Conservation (phyloP, 2,113 vertebrate species). For the Psophia crepitans region DNA sequence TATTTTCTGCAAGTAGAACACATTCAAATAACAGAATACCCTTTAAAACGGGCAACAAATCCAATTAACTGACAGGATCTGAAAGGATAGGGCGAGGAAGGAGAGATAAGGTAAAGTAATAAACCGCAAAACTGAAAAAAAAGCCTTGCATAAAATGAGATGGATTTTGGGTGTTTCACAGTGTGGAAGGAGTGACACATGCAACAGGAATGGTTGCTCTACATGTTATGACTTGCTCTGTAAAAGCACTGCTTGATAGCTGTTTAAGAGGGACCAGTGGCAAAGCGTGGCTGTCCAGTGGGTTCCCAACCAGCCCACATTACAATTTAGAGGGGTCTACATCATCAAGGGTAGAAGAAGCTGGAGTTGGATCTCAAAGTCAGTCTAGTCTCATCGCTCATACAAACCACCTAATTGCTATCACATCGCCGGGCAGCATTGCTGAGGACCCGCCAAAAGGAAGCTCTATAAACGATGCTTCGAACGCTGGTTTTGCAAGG, state of each 20-base stretch:
- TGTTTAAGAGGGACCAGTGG: not conserved
- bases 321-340: not conserved
- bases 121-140: not conserved
- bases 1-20: conserved; percentile 36
- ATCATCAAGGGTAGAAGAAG: not conserved
- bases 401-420: not conserved
- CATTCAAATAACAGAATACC: conserved; percentile 1
- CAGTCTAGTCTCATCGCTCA: not conserved
- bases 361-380: not conserved
- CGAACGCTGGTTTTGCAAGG: not conserved
- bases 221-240: not conserved
- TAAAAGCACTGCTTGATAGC: not conserved
- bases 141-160: not conserved
- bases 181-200: not conserved
- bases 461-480: not conserved
- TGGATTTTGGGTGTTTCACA: not conserved
- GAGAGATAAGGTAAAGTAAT: not conserved
- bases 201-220: not conserved
- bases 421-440: not conserved
- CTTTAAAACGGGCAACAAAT: conserved; percentile 22
- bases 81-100: not conserved
- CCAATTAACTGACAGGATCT: conserved; percentile 32
- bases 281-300: not conserved
- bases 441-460: not conserved
- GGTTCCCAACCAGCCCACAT: not conserved